Evolutionary conservation across 2,113 vertebrate species (phyloP).

Genomic region (Lonchura striata): DNA sequence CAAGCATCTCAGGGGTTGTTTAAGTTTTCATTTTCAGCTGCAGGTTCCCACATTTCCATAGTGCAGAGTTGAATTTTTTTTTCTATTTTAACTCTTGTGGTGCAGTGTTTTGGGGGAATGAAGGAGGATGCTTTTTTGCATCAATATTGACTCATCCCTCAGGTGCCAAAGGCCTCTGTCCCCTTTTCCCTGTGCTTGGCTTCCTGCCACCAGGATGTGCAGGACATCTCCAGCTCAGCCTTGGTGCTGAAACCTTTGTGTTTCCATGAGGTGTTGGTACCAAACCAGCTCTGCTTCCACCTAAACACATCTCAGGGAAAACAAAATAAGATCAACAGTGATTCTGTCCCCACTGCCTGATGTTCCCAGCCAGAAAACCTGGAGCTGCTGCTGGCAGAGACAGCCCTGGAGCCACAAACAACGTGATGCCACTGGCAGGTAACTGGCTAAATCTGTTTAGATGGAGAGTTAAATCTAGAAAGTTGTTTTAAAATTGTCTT

Average conservation of each 20-base stretch:
- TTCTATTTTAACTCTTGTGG: background rate
- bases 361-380: background rate
- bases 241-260: background rate
- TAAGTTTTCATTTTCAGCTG: background rate
- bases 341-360: background rate
- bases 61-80: background rate
- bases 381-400: background rate
- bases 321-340: background rate
- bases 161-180: background rate
- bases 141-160: background rate
- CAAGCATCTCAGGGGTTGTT: background rate
- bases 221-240: background rate
- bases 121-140: background rate
- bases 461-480: background rate
- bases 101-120: background rate
- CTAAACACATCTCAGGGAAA: background rate
- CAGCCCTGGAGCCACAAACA: background rate
- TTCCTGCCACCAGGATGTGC: accelerated
- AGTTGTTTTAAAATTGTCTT: background rate
- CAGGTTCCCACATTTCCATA: background rate
- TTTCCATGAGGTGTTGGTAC: background rate
- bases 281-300: background rate
- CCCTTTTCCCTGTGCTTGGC: background rate
- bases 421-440: background rate
- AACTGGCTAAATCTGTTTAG: background rate